Evolutionary conservation across 1,140 invertebrate species (phyloP).

Genomic region (Procambarus clarkii): DNA sequence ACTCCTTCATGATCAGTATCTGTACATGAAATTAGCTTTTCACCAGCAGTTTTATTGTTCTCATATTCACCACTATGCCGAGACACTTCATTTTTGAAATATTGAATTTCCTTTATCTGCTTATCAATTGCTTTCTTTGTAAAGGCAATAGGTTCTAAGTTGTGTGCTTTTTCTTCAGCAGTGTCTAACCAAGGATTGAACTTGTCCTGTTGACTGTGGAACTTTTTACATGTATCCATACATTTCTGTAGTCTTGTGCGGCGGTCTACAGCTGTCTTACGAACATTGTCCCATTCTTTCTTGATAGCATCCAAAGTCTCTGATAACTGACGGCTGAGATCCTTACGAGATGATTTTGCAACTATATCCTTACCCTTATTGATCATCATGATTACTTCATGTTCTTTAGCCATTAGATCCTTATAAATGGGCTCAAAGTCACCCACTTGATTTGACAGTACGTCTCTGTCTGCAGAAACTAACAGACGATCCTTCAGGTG

Average conservation of each 20-base stretch:
- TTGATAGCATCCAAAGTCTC: slow-evolving; percentile 91
- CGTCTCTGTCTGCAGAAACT: slow-evolving; percentile 89
- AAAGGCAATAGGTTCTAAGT: slow-evolving; percentile 85
- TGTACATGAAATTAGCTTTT: slow-evolving; percentile 87
- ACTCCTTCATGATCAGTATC: slow-evolving; percentile 94
- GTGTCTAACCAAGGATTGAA: slow-evolving; percentile 92
- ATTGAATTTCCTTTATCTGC: slow-evolving; percentile 91
- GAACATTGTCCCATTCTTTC: slow-evolving; percentile 91
- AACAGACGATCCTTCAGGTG: slow-evolving; percentile 84
- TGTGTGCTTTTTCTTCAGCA: slow-evolving; percentile 89
- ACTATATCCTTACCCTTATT: slow-evolving; percentile 91
- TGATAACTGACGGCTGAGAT: slow-evolving; percentile 77
- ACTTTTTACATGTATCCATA: slow-evolving; percentile 94
- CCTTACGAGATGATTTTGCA: slow-evolving; percentile 78
- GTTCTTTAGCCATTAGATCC: slow-evolving; percentile 91
- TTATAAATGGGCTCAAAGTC: slow-evolving; percentile 89
- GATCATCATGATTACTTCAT: slow-evolving; percentile 94
- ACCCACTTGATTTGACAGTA: slow-evolving; percentile 89
- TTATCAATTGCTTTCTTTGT: slow-evolving; percentile 91
- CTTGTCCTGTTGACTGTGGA: slow-evolving; percentile 87
- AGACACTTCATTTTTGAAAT: slow-evolving; percentile 93
- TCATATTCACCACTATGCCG: slow-evolving; percentile 95
- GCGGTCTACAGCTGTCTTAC: slow-evolving; percentile 88
- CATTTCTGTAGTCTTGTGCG: slow-evolving; percentile 91
- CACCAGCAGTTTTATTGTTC: slow-evolving; percentile 88